Base-by-base conservation (phyloP, 2,113 vertebrate species). In the Petroica traversi region DNA sequence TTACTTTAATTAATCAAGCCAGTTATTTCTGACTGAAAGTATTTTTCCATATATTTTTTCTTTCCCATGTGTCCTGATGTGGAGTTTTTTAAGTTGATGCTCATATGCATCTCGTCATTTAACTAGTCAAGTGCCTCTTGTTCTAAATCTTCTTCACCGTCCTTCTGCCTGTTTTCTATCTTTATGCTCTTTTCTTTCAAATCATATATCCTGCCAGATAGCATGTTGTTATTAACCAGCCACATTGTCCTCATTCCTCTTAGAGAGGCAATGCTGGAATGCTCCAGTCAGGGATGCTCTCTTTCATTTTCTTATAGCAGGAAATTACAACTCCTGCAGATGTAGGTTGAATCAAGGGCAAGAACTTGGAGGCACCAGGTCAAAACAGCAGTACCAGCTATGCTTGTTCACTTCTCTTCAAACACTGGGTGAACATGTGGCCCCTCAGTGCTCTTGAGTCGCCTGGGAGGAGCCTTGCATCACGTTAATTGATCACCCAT, bases 381-480 rank as follows among this genome's bases (percentile, higher is more conserved):
- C 31, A 86, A 57, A 74, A 23, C 1, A 2, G 15, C 40, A 48
- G 36, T 6, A 36, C 8, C 9, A 57, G 36, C 52, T 34, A 13
- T 81, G 14, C 23, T 36, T 54, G 16, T 54, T 19, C 6, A 17
- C 55, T 22, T 71, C 45, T 52, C 62, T 82, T 67, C 63, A 52
- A 72, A 51, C 13, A 16, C 12, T 31, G 61, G 23, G 20, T 75
- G 66, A 76, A 34, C 19, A 9, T 1, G 1, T 6, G 8, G 61
- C 36, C 0, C 0, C 46, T 68, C 4, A 1, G 45, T 51, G 58
- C 62, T 52, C 40, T 82, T 14, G 0, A 26, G 68, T 55, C 2
- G 0, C 26, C 9, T 17, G 6, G 54, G n/a, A 79, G 19, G 20
- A 64, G 16, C 25, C 45, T 76, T 48, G 29, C 4, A 0, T 33